A percentile compares a stretch with the other conserved stretches of the same genome.
Conservation (phyloP, 2,113 vertebrate genomes). For the Nansenia antarctica region DNA sequence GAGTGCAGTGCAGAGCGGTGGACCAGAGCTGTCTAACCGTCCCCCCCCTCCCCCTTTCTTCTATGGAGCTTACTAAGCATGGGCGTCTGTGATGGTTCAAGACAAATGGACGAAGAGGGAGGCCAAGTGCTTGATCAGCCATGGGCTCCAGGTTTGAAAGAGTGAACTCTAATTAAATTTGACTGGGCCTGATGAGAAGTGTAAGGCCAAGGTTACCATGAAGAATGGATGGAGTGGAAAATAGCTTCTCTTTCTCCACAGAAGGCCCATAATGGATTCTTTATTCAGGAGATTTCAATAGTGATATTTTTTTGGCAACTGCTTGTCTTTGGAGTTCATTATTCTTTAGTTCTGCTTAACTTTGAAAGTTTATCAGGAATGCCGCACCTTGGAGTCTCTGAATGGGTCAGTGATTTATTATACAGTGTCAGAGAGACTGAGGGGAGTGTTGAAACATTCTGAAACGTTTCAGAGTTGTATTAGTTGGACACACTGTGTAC, state of each 20-base stretch:
- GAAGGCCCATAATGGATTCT: background rate
- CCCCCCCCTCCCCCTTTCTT: constrained; percentile 40
- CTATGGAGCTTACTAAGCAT: constrained; percentile 50
- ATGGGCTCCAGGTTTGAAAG: constrained; percentile 63
- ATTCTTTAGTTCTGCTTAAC: background rate
- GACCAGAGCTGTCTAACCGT: constrained; percentile 39
- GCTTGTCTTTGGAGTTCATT: background rate
- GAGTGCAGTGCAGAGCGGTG: constrained; percentile 37
- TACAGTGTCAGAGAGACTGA: too few species aligned
- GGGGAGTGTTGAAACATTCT: too few species aligned
- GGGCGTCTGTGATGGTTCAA: constrained; percentile 48
- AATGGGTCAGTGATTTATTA: too few species aligned
- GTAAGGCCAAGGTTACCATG: constrained; percentile 50
- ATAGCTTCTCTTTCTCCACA: too few species aligned
- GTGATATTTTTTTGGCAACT: background rate
- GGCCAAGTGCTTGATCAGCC: constrained; percentile 59
- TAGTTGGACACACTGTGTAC: too few species aligned
- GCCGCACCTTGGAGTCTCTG: background rate
- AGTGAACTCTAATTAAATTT: constrained; percentile 67
- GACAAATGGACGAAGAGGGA: constrained; percentile 61
- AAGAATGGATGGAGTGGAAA: constrained; percentile 44
- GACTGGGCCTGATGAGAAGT: constrained; percentile 57
- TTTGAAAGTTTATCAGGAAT: background rate
- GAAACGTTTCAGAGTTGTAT: too few species aligned
- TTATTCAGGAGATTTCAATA: background rate